Base-by-base conservation (phyloP, 1,140 invertebrate species). In the Teleogryllus occipitalis region DNA sequence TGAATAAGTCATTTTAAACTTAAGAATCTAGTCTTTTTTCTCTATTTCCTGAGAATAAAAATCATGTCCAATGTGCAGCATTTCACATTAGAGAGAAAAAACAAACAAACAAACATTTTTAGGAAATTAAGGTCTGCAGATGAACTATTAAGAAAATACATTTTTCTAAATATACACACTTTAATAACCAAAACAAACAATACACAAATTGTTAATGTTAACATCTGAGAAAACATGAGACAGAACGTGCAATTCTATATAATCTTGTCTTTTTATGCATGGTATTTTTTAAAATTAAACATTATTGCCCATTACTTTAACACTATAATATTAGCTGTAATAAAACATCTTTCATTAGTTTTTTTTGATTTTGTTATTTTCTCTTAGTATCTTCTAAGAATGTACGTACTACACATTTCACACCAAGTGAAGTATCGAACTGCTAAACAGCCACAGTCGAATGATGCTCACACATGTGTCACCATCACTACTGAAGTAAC, bases 171-270 rank as follows among this genome's bases (percentile, higher is more conserved):
- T 80, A 80, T 80, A 80, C 80, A 80, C 80, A 80, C 80, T 80
- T 80, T 80, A 80, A 80, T 80, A 80, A 80, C 76, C 80, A 80
- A 80, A 80, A 80, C 80, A 80, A 80, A 80, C 80, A 80, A 47
- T 80, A 80, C 80, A 80, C 77, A 78, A 78, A 47, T 47, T 80
- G 72, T 80, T 80, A 80, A 78, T 80, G 78, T 46, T 80, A 80
- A 80, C 65, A 77, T 65, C 76, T 74, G 76, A 80, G 49, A 80
- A 78, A 65, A 78, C 74, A 48, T 39, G 65, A 80, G 49, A 54
- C 72, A 79, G 27, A 39, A 80, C 73, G 80, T 80, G 80, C 80
- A 80, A 46, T 80, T 49, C 77, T 78, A 78, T 65, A 65, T 65
- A 77, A 80, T 49, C 76, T 75, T 78, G 80, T 80, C 77, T 80